Base-by-base conservation (phyloP, 2,797 vertebrate species). In the Danio choprae region DNA sequence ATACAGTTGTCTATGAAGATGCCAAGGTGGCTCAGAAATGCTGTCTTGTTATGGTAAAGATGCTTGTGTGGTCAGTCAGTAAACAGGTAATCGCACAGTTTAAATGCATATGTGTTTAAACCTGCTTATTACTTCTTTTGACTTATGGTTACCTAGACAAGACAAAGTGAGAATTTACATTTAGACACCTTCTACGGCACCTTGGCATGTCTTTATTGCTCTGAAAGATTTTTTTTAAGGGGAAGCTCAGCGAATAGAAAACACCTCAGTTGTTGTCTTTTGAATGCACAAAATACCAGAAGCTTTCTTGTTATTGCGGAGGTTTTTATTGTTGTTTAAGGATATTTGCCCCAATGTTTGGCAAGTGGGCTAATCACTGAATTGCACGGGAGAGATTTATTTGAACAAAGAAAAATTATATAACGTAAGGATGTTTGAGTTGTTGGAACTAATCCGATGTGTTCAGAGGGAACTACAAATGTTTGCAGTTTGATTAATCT, bases 91-190 rank as follows among this genome's bases (percentile, higher is more conserved):
- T 70, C 48, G 40, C 29, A 41, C 2, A 2, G 40, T 53, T 51
- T 80, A 12, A 65, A 29, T 29, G 36, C 15, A 10, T 38, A 53
- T 77, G 85, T 90, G 84, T 89, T 90, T 85, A 88, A 81, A 88
- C 84, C 80, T 63, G 85, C 85, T 87, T 89, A 92, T 91, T 89
- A 90, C 88, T 87, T 88, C 86, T 81, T 46, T 84, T 38, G 10
- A 36, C 53, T 22, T 75, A 36, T 83, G 85, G 76, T 83, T 82
- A 86, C 88, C 82, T 67, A 64, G 79, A 85, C 84, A 88, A 70
- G 81, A 75, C 74, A 84, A 79, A 81, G 60, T 80, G 82, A 83
- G 83, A 86, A 86, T 89, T 87, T 89, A 87, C 84, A 85, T 73
- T 46, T 63, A 56, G 62, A 76, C 55, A 38, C 44, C 36, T 71